These are phyloP conservation scores for Fabriciana adippe DNA, from an alignment of 2,888 invertebrate species.

Conservation along the genomic window DNA sequence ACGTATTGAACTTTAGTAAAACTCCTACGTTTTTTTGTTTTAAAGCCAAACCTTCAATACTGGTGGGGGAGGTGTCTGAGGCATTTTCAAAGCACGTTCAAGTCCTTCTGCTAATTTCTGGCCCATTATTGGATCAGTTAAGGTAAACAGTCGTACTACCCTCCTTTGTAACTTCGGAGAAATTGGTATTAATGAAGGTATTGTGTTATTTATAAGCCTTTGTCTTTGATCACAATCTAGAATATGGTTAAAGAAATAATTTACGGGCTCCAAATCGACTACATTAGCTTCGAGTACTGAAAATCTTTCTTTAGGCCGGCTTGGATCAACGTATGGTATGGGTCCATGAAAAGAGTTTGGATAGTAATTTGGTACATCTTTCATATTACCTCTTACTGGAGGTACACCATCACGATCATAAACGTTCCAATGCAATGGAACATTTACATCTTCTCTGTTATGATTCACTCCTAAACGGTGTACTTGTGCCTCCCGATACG, in stretches of 20 bases:
- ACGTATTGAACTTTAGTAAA: not conserved
- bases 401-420: conserved; percentile 80
- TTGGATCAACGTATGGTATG: conserved; percentile 80
- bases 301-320: conserved; percentile 48
- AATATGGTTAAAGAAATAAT: conserved; percentile 85
- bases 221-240: conserved; percentile 46
- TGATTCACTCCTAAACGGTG: conserved; percentile 63
- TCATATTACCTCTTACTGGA: conserved; percentile 88
- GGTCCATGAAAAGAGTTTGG: conserved; percentile 97
- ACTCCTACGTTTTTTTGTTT: not conserved
- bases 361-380: conserved; percentile 94
- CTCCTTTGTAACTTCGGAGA: conserved; percentile 86
- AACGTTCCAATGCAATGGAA: conserved; percentile 53
- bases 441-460: conserved; percentile 58
- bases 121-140: conserved; percentile 89
- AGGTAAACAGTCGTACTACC: conserved; percentile 87
- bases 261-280: conserved; percentile 81
- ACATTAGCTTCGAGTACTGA: conserved; percentile 51
- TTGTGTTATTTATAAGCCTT: conserved; percentile 43
- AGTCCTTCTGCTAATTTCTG: conserved; percentile 49
- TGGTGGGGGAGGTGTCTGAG: conserved; percentile 36
- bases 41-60: conserved; percentile 35
- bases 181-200: conserved; percentile 36
- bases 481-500: conserved; percentile 59
- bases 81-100: conserved; percentile 17